Conservation (phyloP, 2,797 vertebrate genomes). For the Acanthurus lineatus region DNA sequence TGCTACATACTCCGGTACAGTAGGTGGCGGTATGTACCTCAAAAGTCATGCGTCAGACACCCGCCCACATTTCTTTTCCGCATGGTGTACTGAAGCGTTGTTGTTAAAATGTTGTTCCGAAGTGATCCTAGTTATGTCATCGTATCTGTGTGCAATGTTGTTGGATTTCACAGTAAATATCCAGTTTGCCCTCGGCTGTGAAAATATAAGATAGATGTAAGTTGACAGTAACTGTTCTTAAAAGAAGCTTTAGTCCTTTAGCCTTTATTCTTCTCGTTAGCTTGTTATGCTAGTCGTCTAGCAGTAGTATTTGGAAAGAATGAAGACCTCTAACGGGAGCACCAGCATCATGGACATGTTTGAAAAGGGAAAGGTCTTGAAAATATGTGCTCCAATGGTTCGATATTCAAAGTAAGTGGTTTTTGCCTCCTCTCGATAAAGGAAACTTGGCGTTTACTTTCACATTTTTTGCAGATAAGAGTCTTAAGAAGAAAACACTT, state of each 20-base stretch:
- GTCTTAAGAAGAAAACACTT: not conserved
- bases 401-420: conserved; percentile 95
- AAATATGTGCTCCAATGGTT: conserved; percentile 97
- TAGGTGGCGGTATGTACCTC: too few species aligned
- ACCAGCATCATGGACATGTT: conserved; percentile 89
- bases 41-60: too few species aligned
- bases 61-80: not conserved
- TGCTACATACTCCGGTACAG: too few species aligned
- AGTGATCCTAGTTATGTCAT: rapidly evolving
- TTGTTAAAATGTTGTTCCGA: not conserved
- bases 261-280: conserved; percentile 21
- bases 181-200: rapidly evolving
- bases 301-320: conserved; percentile 19
- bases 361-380: conserved; percentile 88
- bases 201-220: not conserved
- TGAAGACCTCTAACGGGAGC: conserved; percentile 65
- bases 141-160: not conserved
- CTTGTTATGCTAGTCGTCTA: conserved; percentile 57
- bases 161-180: rapidly evolving
- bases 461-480: too few species aligned
- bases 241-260: not conserved
- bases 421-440: rapidly evolving
- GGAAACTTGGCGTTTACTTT: too few species aligned
- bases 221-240: rapidly evolving
- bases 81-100: not conserved